Percentiles rank a stretch among this genome's conserved stretches.
phyloP scores from a whole-genome alignment of 1,140 invertebrate genomes.

The Samia ricini region DNA sequence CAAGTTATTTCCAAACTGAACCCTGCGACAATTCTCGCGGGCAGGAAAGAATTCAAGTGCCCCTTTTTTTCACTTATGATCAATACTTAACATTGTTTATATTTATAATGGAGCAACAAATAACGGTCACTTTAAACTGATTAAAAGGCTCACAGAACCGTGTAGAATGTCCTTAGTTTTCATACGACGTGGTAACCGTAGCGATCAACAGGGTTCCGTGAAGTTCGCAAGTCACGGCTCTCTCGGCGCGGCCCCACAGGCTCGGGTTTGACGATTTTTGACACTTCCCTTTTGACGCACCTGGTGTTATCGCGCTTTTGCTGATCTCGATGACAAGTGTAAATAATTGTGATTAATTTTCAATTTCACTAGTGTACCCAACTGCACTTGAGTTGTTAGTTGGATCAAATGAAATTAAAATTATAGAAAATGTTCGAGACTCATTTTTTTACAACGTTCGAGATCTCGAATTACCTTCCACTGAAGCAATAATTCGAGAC shows the following conservation, averaged over 20 bases:
- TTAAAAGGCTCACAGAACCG: too few relatives aligned
- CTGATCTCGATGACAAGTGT: constrained; percentile 5
- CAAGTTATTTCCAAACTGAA: too few relatives aligned
- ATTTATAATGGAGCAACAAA: too few relatives aligned
- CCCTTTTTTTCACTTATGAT: too few relatives aligned
- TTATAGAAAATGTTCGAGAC: neutral
- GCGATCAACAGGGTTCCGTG: constrained; percentile 50
- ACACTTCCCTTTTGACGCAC: constrained; percentile 16
- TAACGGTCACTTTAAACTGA: too few relatives aligned
- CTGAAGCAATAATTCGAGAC: too few relatives aligned
- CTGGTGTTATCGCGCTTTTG: neutral
- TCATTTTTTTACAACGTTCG: too few relatives aligned
- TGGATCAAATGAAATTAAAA: neutral
- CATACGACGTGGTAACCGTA: constrained; percentile 21
- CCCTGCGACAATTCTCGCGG: too few relatives aligned
- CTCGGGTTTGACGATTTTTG: constrained; percentile 13
- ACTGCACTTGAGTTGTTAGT: neutral
- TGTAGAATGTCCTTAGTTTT: neutral
- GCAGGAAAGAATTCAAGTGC: too few relatives aligned
- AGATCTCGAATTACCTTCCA: too few relatives aligned
- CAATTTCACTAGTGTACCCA: neutral
- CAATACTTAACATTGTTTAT: too few relatives aligned
- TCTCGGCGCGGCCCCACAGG: constrained; percentile 10
- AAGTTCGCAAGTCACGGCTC: constrained; percentile 46
- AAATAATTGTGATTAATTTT: neutral